Percentiles rank a stretch among this genome's conserved stretches.
Evolutionary conservation across 2,888 invertebrate species (phyloP).

Genomic region (Tetragonula carbonaria): DNA sequence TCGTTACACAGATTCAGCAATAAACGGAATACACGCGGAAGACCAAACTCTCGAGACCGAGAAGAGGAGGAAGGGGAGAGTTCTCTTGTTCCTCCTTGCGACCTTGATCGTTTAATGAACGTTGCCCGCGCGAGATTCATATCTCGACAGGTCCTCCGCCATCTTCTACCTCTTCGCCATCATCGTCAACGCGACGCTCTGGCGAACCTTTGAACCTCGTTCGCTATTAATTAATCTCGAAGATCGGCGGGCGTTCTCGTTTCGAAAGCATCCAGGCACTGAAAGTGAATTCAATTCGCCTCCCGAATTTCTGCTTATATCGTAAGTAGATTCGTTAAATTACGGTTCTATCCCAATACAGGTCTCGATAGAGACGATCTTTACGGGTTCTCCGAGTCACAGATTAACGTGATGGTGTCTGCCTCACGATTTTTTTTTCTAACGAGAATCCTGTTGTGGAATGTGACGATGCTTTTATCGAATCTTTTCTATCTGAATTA

Average conservation of each 20-base stretch:
- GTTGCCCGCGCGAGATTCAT: slow-evolving; percentile 48
- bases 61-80: background rate
- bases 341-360: background rate
- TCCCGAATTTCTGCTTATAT: slow-evolving; percentile 4
- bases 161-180: background rate
- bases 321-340: slow-evolving; percentile 40
- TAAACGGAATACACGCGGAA: slow-evolving; percentile 45
- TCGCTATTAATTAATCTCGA: slow-evolving; percentile 52
- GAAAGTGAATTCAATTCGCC: slow-evolving; percentile 43
- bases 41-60: slow-evolving; percentile 10
- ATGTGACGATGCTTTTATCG: background rate
- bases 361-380: background rate
- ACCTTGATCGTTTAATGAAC: slow-evolving; percentile 62
- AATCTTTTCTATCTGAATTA: background rate
- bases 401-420: background rate
- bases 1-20: slow-evolving; percentile 29
- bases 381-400: background rate
- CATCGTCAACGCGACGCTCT: background rate
- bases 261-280: background rate
- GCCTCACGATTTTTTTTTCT: background rate
- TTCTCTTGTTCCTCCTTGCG: slow-evolving; percentile 42
- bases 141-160: slow-evolving; percentile 39
- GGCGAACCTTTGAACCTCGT: slow-evolving; percentile 42
- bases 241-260: background rate
- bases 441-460: background rate